A percentile compares a stretch with the other conserved stretches of the same genome.
phyloP scores from a whole-genome alignment of 2,113 vertebrate species.

The Microcebus ravelobensis region DNA sequence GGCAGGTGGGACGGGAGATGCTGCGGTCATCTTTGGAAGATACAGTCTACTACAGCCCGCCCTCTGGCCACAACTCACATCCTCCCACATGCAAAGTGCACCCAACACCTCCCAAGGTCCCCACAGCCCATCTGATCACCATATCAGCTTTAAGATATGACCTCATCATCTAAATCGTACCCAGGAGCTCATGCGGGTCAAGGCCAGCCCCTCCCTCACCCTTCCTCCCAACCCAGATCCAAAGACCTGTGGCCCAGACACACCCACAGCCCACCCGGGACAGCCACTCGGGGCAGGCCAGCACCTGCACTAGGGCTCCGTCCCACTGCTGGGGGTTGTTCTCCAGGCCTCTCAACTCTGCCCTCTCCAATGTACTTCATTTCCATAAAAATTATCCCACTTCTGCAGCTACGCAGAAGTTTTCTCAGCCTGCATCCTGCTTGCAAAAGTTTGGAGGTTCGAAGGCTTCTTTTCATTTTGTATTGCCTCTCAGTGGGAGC shows the following conservation, averaged over 20 bases:
- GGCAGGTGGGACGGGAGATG: background rate
- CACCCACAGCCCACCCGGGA: background rate
- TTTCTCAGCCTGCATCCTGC: background rate
- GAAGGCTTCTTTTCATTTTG: background rate
- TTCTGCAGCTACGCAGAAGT: background rate
- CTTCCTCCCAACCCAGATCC: background rate
- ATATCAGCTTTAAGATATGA: background rate
- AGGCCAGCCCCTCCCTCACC: too few relatives aligned
- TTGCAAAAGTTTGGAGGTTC: background rate
- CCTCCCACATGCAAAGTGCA: background rate
- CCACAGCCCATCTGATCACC: background rate
- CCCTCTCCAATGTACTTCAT: background rate
- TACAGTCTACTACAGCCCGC: background rate
- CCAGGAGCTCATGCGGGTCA: too few relatives aligned
- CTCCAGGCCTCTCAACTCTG: background rate
- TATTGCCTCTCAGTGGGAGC: background rate
- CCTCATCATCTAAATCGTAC: fast-evolving
- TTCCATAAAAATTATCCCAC: background rate
- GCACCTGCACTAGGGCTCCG: background rate
- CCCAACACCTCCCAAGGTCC: background rate
- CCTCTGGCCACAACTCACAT: background rate
- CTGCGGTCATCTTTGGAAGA: background rate
- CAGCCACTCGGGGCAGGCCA: too few relatives aligned
- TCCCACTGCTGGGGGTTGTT: background rate
- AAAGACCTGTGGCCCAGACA: background rate